Evolutionary conservation across 2,797 vertebrate genomes (phyloP), one percentile per base, ranked within the genome.

Genomic region (Tapirus indicus): DNA sequence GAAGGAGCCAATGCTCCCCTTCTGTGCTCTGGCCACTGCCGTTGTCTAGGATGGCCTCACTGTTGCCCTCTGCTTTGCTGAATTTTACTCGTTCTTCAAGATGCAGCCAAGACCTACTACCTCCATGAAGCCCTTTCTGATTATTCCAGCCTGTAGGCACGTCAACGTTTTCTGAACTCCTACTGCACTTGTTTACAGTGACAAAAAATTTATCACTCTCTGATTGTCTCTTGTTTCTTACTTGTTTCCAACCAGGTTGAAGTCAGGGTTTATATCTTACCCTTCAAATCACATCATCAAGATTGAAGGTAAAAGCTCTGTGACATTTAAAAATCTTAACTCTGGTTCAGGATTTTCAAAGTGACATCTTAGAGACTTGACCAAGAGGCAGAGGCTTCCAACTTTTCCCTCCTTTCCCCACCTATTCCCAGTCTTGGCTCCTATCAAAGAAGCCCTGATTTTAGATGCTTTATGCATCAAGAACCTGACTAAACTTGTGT

Each of bases 271-370:
- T 71, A 66, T 66, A 52, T 86, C 56, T 83, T 77, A 35, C 41
- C 58, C 75, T 96, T 96, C 60, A 60, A 6, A 92, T 78, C 84
- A 72, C 7, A 72, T 78, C 41, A 90, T 77, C 11, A 82, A 77
- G 68, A 41, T 38, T 6, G 29, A 96, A 78, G 69, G 54, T 44
- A 41, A 94, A 27, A 56, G 25, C 82, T 94, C 75, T 88, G 52
- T 47, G 79, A 91, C 75, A 60, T 69, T 94, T 80, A 47, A 77
- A 79, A 88, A 85, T 86, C 49, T 38, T 68, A 49, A 66, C 72
- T 84, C 29, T 78, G 32, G 32, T 58, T 83, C 3, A 16, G 62
- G 27, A 35, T 86, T 96, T 85, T 93, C 83, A 71, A 72, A 94
- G 54, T 29, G 14, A 56, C 3, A 27, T 86, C 41, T 79, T n/a